Conservation (phyloP, 2,888 invertebrate species). For the Myathropa florea region DNA sequence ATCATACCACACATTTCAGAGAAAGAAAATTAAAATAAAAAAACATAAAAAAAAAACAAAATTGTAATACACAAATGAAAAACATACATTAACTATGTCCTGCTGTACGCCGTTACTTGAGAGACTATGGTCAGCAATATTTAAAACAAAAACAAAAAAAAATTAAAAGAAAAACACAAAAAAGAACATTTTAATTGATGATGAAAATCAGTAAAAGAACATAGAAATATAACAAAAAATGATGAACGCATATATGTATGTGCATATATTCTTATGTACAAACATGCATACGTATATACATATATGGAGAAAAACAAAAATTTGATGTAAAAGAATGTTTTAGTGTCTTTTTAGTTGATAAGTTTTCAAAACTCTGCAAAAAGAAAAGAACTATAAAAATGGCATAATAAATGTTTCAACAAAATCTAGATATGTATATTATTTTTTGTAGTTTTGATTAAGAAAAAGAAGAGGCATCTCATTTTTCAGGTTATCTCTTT, state of each 20-base stretch:
- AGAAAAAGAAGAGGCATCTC: background rate
- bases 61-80: slow-evolving; percentile 36
- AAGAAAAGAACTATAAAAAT: slow-evolving; percentile 31
- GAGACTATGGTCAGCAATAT: slow-evolving; percentile 66
- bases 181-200: slow-evolving; percentile 13
- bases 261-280: slow-evolving; percentile 2
- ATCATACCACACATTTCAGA: slow-evolving; percentile 56
- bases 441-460: slow-evolving; percentile 8
- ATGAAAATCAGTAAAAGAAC: slow-evolving; percentile 19
- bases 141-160: slow-evolving; percentile 41
- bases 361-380: slow-evolving; percentile 64
- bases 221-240: background rate
- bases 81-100: slow-evolving; percentile 46
- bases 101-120: slow-evolving; percentile 60
- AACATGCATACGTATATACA: slow-evolving; percentile 4
- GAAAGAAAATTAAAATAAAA: slow-evolving; percentile 7
- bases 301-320: slow-evolving; percentile 38
- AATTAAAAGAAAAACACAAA: slow-evolving; percentile 19
- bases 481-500: background rate
- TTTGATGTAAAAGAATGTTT: slow-evolving; percentile 69
- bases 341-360: slow-evolving; percentile 73
- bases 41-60: slow-evolving; percentile 2
- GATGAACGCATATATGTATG: slow-evolving; percentile 4
- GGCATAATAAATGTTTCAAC: slow-evolving; percentile 53
- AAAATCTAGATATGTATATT: slow-evolving; percentile 22